A percentile compares a stretch with the other conserved stretches of the same genome.
phyloP scores from a whole-genome alignment of 2,797 vertebrate genomes.

The Brachyrhaphis roseni region DNA sequence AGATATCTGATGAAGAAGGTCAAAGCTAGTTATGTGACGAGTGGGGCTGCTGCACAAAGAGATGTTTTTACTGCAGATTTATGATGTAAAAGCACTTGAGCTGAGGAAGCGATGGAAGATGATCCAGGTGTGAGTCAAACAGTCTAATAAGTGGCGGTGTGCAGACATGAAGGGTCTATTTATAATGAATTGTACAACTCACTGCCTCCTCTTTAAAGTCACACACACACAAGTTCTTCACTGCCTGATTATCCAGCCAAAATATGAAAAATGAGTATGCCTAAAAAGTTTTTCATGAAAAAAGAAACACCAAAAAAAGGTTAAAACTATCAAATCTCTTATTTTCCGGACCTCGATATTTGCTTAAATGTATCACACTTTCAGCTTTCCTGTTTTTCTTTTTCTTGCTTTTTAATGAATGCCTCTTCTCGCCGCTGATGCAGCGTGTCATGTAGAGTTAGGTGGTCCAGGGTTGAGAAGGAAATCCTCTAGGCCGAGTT shows the following conservation, averaged over 20 bases:
- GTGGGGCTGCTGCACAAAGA: slow-evolving; percentile 64
- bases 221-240: slow-evolving; percentile 3
- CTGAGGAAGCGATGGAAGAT: slow-evolving; percentile 38
- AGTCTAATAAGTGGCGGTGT: slow-evolving; percentile 34
- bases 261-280: slow-evolving; percentile 11
- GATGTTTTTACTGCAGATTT: slow-evolving; percentile 75
- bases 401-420: slow-evolving; percentile 31
- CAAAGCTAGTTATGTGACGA: slow-evolving; percentile 70
- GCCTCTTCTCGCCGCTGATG: slow-evolving; percentile 57
- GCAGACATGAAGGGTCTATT: slow-evolving; percentile 21
- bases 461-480: slow-evolving; percentile 66
- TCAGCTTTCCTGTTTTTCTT: slow-evolving; percentile 33
- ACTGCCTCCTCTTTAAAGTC: slow-evolving; percentile 19
- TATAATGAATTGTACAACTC: slow-evolving; percentile 31
- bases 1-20: slow-evolving; percentile 72
- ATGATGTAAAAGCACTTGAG: slow-evolving; percentile 63
- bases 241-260: slow-evolving; percentile 2
- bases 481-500: slow-evolving; percentile 74
- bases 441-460: slow-evolving; percentile 70
- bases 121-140: slow-evolving; percentile 51
- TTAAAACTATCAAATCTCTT: slow-evolving; percentile 8
- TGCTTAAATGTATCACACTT: slow-evolving; percentile 21
- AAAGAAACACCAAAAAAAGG: not conserved
- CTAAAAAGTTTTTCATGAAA: slow-evolving; percentile 1
- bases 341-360: slow-evolving; percentile 16